Conservation (phyloP, 2,888 invertebrate genomes). For the Heteromurus nitidus region DNA sequence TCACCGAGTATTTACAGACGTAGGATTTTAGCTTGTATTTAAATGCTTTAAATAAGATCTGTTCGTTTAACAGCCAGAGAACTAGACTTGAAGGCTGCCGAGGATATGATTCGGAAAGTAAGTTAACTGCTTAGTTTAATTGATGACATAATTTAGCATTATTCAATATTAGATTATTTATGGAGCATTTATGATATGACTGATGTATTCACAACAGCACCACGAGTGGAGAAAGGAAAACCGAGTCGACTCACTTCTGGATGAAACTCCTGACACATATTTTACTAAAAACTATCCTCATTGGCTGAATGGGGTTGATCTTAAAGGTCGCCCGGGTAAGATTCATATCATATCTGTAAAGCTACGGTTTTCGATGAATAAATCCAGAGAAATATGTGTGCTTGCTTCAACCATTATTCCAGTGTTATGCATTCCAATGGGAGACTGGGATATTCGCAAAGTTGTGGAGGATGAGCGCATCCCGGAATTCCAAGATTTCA, state of each 20-base stretch:
- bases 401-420: too few relatives aligned
- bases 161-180: too few relatives aligned
- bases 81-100: slow-evolving; percentile 59
- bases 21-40: neutral
- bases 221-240: slow-evolving; percentile 58
- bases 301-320: slow-evolving; percentile 37
- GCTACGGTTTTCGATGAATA: too few relatives aligned
- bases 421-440: slow-evolving; percentile 41
- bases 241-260: slow-evolving; percentile 33
- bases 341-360: too few relatives aligned
- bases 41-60: too few relatives aligned
- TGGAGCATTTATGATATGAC: too few relatives aligned
- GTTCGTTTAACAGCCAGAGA: slow-evolving; percentile 53
- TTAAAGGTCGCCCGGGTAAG: slow-evolving; percentile 51
- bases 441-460: slow-evolving; percentile 52
- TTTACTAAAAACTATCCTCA: slow-evolving; percentile 28
- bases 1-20: neutral
- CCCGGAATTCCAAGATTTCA: slow-evolving; percentile 36
- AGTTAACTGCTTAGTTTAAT: slow-evolving; percentile 17
- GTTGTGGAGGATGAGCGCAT: slow-evolving; percentile 31
- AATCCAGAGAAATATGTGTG: too few relatives aligned
- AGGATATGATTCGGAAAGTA: slow-evolving; percentile 66
- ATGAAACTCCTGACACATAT: slow-evolving; percentile 36
- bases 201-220: slow-evolving; percentile 27
- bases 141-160: neutral